Evolutionary conservation across 2,888 invertebrate genomes (phyloP).

Genomic region (Agrilus biguttatus): DNA sequence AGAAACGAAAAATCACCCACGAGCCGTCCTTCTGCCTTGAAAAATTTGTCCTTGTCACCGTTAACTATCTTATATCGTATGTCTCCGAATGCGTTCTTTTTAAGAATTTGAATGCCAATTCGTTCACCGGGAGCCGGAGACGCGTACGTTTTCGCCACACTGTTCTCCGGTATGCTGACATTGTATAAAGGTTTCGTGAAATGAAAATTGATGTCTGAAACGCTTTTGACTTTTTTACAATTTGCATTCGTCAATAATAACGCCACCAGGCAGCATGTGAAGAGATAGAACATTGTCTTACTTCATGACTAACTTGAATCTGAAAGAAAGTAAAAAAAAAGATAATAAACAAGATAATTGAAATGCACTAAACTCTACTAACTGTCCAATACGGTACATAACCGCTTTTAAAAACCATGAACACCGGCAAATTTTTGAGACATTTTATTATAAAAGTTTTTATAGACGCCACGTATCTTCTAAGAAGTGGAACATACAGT

Average conservation of each 20-base stretch:
- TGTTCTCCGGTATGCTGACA: slow-evolving; percentile 85
- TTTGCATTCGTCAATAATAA: slow-evolving; percentile 19
- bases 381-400: too few species aligned
- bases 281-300: slow-evolving; percentile 26
- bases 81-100: slow-evolving; percentile 29
- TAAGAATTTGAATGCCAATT: slow-evolving; percentile 58
- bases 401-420: too few species aligned
- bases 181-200: slow-evolving; percentile 70
- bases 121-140: slow-evolving; percentile 52
- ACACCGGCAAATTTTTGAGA: too few species aligned
- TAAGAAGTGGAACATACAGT: too few species aligned
- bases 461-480: too few species aligned
- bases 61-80: slow-evolving; percentile 76
- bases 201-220: slow-evolving; percentile 36
- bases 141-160: slow-evolving; percentile 76
- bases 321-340: slow-evolving; percentile 16
- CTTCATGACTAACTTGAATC: slow-evolving; percentile 24
- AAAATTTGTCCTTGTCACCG: slow-evolving; percentile 81
- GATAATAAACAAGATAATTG: too few species aligned
- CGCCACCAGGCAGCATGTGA: slow-evolving; percentile 27
- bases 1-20: slow-evolving; percentile 95
- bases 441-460: too few species aligned
- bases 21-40: slow-evolving; percentile 77
- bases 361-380: too few species aligned
- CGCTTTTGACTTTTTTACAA: slow-evolving; percentile 16